Conservation (phyloP, 1,140 invertebrate species). For the Drosophila dunni region DNA sequence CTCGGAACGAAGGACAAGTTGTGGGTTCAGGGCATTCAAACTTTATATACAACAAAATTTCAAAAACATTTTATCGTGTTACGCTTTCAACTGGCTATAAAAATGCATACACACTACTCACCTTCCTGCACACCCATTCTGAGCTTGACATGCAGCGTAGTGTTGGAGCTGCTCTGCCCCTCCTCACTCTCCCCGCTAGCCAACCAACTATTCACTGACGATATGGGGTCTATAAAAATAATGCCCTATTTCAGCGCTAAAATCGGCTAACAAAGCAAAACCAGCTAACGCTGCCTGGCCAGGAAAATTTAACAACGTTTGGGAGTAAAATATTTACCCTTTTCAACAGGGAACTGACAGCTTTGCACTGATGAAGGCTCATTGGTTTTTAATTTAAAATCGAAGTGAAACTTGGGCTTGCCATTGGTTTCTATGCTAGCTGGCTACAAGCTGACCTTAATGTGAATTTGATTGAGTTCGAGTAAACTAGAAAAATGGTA, state of each 20-base stretch:
- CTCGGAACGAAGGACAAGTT: constrained; percentile 65
- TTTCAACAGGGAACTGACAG: constrained; percentile 68
- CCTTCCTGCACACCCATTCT: constrained; percentile 27
- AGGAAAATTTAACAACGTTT: background rate
- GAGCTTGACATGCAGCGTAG: constrained; percentile 60
- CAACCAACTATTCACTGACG: constrained; percentile 11
- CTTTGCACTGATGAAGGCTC: constrained; percentile 48
- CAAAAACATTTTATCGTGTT: constrained; percentile 80
- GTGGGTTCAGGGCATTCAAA: constrained; percentile 72
- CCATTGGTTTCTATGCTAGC: background rate
- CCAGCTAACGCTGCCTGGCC: constrained; percentile 48
- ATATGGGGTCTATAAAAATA: constrained; percentile 62
- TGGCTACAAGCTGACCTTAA: constrained; percentile 6
- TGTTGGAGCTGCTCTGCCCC: constrained; percentile 5
- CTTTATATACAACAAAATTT: constrained; percentile 69
- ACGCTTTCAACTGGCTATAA: constrained; percentile 79
- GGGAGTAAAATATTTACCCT: constrained; percentile 62
- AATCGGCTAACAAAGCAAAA: constrained; percentile 60
- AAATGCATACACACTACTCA: constrained; percentile 65
- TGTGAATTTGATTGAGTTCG: background rate
- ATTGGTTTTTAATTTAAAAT: constrained; percentile 76
- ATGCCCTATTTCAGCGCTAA: constrained; percentile 60
- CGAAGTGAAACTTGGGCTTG: constrained; percentile 42
- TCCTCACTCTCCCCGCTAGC: background rate
- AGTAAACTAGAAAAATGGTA: background rate